Base-by-base conservation (phyloP, 2,113 vertebrate species). In the Heloderma charlesbogerti region DNA sequence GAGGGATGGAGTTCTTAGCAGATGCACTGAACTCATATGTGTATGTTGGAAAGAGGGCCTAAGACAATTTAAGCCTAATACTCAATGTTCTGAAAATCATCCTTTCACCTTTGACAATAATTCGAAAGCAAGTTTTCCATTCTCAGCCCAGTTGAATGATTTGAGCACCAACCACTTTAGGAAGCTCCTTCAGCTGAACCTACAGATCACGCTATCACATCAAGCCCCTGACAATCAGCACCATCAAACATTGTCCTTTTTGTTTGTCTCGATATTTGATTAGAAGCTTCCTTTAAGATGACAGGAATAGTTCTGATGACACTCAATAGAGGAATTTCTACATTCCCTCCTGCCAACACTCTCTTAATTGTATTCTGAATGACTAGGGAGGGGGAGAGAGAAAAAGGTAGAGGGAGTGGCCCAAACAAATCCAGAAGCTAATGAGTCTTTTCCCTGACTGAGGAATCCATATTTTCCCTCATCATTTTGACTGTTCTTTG, bases 341-440 rank as follows among this genome's bases (percentile, higher is more conserved):
- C 92, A 37, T 48, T 0, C 69, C 69, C 90, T 92, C 45, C 43
- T 25, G 1, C 29, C 0, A 0, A 2, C 63, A 57, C 87, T 34
- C 75, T 95, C 34, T 75, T 18, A 74, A 93, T 94, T 84, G 34
- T 27, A 45, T 84, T 20, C 78, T 93, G 22, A 86, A 54, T 54
- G 16, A 48, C 63, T n/a, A 40, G 13, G 22, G n/a, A 51, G 3
- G 20, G 86, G 5, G 51, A 29, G 31, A 63, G 25, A 80, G 57
- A 29, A 34, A 88, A 77, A 27, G 34, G 0, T 1, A 48, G 15
- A 71, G 89, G 3, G 22, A 71, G 37, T 86, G 22, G 10, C 82
- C 63, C 84, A 82, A 82, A 87, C 0, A 84, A 43, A 78, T 51
- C 3, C 34, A 1, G 84, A 15, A 0, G 0, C 31, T 31, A 85